These are phyloP conservation scores for Emydoidea blandingii DNA, from an alignment of 2,797 vertebrate species.

Conservation along the genomic window DNA sequence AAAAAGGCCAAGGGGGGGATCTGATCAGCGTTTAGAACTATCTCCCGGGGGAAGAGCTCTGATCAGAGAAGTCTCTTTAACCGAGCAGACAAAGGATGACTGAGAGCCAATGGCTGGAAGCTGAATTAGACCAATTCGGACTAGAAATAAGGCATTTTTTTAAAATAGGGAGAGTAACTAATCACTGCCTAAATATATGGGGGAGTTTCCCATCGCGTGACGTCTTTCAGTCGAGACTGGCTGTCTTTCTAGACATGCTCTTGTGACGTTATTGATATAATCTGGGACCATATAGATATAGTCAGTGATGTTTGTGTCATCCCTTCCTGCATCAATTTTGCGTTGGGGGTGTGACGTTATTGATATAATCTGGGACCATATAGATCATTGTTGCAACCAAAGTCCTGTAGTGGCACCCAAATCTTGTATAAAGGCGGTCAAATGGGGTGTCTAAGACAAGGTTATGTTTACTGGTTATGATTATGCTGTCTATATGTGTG, in stretches of 20 bases:
- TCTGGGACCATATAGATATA: no score
- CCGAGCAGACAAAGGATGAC: constrained; percentile 9
- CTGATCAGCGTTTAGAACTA: not conserved
- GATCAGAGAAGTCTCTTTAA: not conserved
- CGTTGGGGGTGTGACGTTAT: no score
- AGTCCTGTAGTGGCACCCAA: no score
- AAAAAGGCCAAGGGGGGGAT: not conserved
- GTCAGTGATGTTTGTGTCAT: no score
- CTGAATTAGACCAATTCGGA: constrained; percentile 20
- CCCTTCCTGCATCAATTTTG: no score
- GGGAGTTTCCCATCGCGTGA: not conserved
- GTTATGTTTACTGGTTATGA: no score
- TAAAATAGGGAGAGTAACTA: not conserved
- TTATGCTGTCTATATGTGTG: no score
- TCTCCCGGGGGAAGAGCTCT: not conserved
- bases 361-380: no score
- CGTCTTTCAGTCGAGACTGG: not conserved
- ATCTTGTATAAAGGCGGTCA: no score
- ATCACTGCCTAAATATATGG: not conserved
- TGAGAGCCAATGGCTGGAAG: not conserved
- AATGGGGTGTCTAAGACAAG: no score
- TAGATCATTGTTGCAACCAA: no score
- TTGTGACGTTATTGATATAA: no score
- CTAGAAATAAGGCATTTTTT: constrained; percentile 49
- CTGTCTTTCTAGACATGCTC: not conserved